Base-by-base conservation (phyloP, 2,888 invertebrate genomes). In the Amblyjoppa fuscipennis region DNA sequence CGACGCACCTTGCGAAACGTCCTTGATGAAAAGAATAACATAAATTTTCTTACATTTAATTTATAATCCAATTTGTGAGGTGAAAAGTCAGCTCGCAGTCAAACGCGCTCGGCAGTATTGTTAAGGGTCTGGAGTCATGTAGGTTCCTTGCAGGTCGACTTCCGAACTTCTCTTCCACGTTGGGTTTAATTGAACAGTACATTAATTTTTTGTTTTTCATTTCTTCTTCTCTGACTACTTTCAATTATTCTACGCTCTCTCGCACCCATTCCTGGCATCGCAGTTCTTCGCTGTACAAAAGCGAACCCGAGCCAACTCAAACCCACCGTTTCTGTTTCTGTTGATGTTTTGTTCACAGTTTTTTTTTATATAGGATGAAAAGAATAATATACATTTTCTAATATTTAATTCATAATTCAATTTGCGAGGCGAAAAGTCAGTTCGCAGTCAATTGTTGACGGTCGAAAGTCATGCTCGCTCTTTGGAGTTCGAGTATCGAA, bases 401-500 rank as follows among this genome's bases (percentile, higher is more conserved):
- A 81, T 13, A 79, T 73, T 86, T 77, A 80, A 86, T 85, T 87
- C 78, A 71, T 81, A 83, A 85, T 84, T 56, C 77, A 80, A 68
- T 86, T 79, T 84, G 76, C 34, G 61, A 71, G 71, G 51, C 56
- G 76, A 20, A 25, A 34, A 20, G 49, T 49, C 34, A 34, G 28
- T 13, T 51, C 6, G n/a, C n/a, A 51, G 66, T 71, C 28, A 73
- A 11, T 41, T 41, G 9, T 9, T 41, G 38, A 41, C 38, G 9
- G 9, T 9, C 38, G 38, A 28, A 28, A 28, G 3, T 59, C 13
- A 3, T 11, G 2, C 28, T 16, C 3, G n/a, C 3, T 16, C 34
- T 16, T 64, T 31, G 2, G 16, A 16, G 61, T 34, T 64, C 61
- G 31, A 31, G 31, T 38, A 25, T 25, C 6, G 7, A 34, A 66